Conservation (phyloP, 1,140 invertebrate genomes). For the Caenorhabditis latens region DNA sequence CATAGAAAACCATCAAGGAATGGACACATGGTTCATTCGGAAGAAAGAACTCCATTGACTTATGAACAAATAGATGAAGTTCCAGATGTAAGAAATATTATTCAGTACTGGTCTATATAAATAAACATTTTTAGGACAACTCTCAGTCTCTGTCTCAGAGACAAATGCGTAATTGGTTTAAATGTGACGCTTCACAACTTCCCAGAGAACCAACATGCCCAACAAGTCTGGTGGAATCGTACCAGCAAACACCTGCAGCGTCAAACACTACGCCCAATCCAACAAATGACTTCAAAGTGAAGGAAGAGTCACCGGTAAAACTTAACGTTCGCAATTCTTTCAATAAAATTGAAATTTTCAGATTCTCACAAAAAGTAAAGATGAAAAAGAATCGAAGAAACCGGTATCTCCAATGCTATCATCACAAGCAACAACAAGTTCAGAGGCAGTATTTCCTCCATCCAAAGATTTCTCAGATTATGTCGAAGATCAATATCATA, state of each 20-base stretch:
- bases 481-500: conserved; percentile 27
- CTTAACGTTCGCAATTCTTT: not conserved
- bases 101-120: not conserved
- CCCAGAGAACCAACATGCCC: conserved; percentile 68
- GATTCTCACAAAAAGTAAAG: conserved; percentile 30
- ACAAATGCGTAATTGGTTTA: conserved; percentile 70
- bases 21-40: conserved; percentile 17
- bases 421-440: conserved; percentile 34
- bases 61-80: conserved; percentile 50
- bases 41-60: conserved; percentile 25
- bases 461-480: conserved; percentile 32
- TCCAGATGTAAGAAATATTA: not conserved
- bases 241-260: not conserved
- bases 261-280: conserved; percentile 1
- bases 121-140: conserved; percentile 11
- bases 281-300: not conserved
- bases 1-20: conserved; percentile 58
- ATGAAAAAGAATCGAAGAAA: conserved; percentile 7
- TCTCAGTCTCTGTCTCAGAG: conserved; percentile 59
- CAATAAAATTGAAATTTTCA: not conserved
- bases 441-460: conserved; percentile 25
- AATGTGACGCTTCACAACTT: conserved; percentile 72
- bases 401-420: conserved; percentile 11
- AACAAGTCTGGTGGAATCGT: not conserved
- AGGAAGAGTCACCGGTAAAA: conserved; percentile 37